A percentile compares a stretch with the other conserved stretches of the same genome.
These are phyloP conservation scores for Forbesichthys agassizii DNA, from an alignment of 2,113 vertebrate genomes.

Conservation along the genomic window DNA sequence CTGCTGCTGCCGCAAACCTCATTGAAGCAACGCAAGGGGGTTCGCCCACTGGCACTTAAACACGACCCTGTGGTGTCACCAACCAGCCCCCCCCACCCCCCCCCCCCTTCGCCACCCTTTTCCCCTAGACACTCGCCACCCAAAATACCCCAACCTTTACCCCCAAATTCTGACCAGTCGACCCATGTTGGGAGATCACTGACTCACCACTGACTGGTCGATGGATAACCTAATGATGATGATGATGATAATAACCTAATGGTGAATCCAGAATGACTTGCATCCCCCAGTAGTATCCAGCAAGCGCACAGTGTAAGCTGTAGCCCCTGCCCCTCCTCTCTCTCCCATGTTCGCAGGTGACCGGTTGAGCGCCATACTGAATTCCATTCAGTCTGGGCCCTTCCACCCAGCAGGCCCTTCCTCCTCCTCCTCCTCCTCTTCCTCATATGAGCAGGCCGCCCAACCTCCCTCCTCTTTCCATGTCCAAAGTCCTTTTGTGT, in stretches of 20 bases:
- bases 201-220: conserved; percentile 27
- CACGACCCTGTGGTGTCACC: conserved; percentile 15
- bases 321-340: conserved; percentile 90
- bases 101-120: too few relatives aligned
- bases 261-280: conserved; percentile 43
- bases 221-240: conserved; percentile 10
- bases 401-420: conserved; percentile 91
- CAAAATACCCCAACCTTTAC: not conserved
- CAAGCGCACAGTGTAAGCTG: conserved; percentile 83
- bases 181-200: conserved; percentile 26
- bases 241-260: not conserved
- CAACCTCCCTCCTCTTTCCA: conserved; percentile 87
- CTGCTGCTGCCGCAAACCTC: conserved; percentile 21
- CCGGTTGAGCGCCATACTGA: conserved; percentile 99
- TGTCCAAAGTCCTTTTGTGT: conserved; percentile 99
- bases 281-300: conserved; percentile 43
- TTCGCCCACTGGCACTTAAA: conserved; percentile 6
- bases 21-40: not conserved
- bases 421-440: conserved; percentile 91
- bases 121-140: not conserved
- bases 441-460: conserved; percentile 89
- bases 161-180: conserved; percentile 10
- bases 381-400: conserved; percentile 99
- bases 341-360: conserved; percentile 98
- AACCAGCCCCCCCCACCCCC: conserved; percentile 1